phyloP scores from a whole-genome alignment of 2,113 vertebrate genomes.

The Macquaria australasica region DNA sequence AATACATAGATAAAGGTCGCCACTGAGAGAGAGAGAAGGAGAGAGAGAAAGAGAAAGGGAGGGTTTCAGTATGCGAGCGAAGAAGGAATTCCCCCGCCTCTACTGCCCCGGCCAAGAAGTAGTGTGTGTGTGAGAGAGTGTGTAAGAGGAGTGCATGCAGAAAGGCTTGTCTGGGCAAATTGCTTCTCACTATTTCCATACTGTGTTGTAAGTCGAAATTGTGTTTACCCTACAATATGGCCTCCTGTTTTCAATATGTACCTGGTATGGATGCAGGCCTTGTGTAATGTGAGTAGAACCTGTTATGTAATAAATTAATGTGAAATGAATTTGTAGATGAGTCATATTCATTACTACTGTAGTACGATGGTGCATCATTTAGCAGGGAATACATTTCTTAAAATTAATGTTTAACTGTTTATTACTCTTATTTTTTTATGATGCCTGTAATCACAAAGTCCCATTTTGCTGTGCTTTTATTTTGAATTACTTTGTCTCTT shows the following conservation, averaged over 20 bases:
- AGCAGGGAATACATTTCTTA: constrained; percentile 17
- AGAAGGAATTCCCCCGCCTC: constrained; percentile 88
- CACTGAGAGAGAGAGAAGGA: constrained; percentile 48
- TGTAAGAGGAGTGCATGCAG: constrained; percentile 59
- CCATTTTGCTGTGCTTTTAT: constrained; percentile 3
- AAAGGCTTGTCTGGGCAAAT: constrained; percentile 85
- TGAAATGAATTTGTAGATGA: constrained; percentile 73
- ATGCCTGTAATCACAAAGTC: not conserved
- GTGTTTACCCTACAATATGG: constrained; percentile 69
- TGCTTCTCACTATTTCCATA: constrained; percentile 78
- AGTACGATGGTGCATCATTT: constrained; percentile 42
- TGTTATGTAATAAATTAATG: constrained; percentile 73
- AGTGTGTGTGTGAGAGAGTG: constrained; percentile 63
- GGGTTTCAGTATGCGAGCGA: constrained; percentile 80
- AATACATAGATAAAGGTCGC: constrained; percentile 85
- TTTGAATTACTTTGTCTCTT: constrained; percentile 15
- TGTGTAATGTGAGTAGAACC: constrained; percentile 71
- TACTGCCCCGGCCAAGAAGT: constrained; percentile 79
- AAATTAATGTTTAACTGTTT: constrained; percentile 22
- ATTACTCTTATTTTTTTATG: not conserved
- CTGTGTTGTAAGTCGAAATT: constrained; percentile 51
- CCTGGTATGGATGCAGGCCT: constrained; percentile 65
- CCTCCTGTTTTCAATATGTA: constrained; percentile 63
- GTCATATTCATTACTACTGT: constrained; percentile 63
- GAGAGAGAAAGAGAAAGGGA: constrained; percentile 59